Evolutionary conservation across 2,888 invertebrate species (phyloP).

Genomic region (Eugnorisma glareosa): DNA sequence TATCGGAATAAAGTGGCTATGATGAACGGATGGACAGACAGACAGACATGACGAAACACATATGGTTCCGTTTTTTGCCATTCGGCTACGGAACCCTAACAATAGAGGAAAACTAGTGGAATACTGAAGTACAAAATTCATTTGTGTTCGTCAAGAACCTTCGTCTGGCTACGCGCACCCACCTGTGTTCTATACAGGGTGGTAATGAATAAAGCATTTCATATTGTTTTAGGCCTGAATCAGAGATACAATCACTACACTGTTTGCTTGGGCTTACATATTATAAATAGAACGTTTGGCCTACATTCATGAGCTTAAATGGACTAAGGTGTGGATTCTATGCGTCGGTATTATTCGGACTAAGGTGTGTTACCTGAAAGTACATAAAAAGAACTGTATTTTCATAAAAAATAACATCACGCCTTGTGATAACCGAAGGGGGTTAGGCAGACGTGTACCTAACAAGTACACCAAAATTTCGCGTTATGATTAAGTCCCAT

Average conservation of each 20-base stretch:
- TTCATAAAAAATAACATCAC: neutral
- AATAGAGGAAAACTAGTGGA: neutral
- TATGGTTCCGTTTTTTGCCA: too few species aligned
- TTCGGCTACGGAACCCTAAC: too few species aligned
- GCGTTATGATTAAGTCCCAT: neutral
- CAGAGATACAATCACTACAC: conserved; percentile 41
- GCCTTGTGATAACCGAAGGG: neutral
- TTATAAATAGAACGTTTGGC: conserved; percentile 54
- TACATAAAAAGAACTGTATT: conserved; percentile 8
- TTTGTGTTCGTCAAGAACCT: conserved; percentile 4
- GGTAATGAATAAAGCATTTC: conserved; percentile 46
- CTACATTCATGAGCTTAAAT: conserved; percentile 52
- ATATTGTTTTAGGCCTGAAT: conserved; percentile 53
- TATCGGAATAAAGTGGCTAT: too few species aligned
- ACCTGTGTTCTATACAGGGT: neutral
- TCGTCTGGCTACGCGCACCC: neutral
- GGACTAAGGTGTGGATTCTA: conserved; percentile 21
- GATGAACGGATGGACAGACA: too few species aligned
- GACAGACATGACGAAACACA: too few species aligned
- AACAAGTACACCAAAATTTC: neutral
- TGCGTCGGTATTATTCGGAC: conserved; percentile 12
- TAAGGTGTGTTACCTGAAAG: conserved; percentile 13
- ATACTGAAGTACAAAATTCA: neutral
- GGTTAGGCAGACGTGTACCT: neutral
- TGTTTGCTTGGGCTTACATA: conserved; percentile 38